Percentiles rank a stretch among this genome's conserved stretches.
Evolutionary conservation across 2,888 invertebrate genomes (phyloP).

Genomic region (Thymelicus sylvestris): DNA sequence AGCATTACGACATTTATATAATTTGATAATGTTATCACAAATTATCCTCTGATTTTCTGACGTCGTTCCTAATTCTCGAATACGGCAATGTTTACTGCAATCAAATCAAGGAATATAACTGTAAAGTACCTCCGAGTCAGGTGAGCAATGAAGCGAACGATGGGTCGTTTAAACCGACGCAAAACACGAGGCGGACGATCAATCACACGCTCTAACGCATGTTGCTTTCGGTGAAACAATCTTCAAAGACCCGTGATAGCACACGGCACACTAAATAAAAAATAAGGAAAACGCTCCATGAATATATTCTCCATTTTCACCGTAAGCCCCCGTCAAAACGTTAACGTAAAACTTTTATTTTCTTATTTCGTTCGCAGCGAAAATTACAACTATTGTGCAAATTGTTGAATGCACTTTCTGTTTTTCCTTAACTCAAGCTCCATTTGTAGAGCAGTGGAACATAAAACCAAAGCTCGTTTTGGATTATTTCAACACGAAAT

Average conservation of each 20-base stretch:
- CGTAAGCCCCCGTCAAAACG: constrained; percentile 20
- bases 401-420: constrained; percentile 58
- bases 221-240: constrained; percentile 36
- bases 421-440: constrained; percentile 56
- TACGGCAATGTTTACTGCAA: constrained; percentile 54
- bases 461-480: constrained; percentile 46
- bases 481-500: constrained; percentile 32
- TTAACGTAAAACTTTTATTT: constrained; percentile 37
- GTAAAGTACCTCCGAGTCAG: constrained; percentile 53
- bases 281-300: constrained; percentile 16
- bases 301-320: constrained; percentile 11
- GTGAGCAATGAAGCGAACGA: constrained; percentile 59
- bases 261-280: constrained; percentile 8
- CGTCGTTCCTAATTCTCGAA: constrained; percentile 36
- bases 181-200: constrained; percentile 53
- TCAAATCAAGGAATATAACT: constrained; percentile 60
- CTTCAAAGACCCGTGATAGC: constrained; percentile 24
- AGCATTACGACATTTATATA: constrained; percentile 9
- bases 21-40: constrained; percentile 52
- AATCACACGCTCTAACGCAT: constrained; percentile 50
- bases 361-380: constrained; percentile 65
- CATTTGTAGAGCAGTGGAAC: constrained; percentile 63
- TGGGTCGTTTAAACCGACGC: constrained; percentile 53
- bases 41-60: constrained; percentile 67
- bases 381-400: constrained; percentile 67